A percentile compares a stretch with the other conserved stretches of the same genome.
phyloP scores from a whole-genome alignment of 2,797 vertebrate genomes.

The Diplodus puntazzo region DNA sequence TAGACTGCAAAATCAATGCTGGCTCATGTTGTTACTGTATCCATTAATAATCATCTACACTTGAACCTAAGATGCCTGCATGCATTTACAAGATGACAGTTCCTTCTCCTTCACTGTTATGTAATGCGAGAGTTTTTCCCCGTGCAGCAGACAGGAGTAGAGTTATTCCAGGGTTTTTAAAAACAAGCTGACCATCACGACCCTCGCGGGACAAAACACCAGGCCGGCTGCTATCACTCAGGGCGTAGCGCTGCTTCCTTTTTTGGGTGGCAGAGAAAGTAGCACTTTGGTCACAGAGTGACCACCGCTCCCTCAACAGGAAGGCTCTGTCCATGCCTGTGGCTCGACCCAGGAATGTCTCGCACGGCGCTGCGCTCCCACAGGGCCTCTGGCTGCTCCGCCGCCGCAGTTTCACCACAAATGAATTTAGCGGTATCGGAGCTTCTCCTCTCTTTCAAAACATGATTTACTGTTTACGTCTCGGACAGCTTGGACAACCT shows the following conservation, averaged over 20 bases:
- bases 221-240: slow-evolving; percentile 24
- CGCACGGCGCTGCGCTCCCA: slow-evolving; percentile 43
- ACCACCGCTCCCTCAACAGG: slow-evolving; percentile 62
- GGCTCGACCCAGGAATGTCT: slow-evolving; percentile 78
- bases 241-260: slow-evolving; percentile 57
- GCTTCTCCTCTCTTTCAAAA: slow-evolving; percentile 35
- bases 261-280: slow-evolving; percentile 62
- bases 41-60: neutral
- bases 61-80: neutral
- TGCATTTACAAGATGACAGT: neutral
- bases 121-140: neutral
- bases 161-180: neutral
- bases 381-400: slow-evolving; percentile 54
- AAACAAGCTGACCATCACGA: slow-evolving; percentile 2
- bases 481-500: neutral
- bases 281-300: slow-evolving; percentile 64
- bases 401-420: slow-evolving; percentile 58
- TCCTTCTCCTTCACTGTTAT: neutral
- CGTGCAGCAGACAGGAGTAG: neutral
- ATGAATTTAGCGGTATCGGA: slow-evolving; percentile 42
- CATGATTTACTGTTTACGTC: slow-evolving; percentile 29
- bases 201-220: slow-evolving; percentile 6
- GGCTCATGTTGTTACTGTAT: neutral
- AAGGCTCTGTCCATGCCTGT: slow-evolving; percentile 69
- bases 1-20: neutral